Percentiles rank a stretch among this genome's conserved stretches.
These are phyloP conservation scores for Crotalus helleri DNA, from an alignment of 2,113 vertebrate species.

Conservation along the genomic window DNA sequence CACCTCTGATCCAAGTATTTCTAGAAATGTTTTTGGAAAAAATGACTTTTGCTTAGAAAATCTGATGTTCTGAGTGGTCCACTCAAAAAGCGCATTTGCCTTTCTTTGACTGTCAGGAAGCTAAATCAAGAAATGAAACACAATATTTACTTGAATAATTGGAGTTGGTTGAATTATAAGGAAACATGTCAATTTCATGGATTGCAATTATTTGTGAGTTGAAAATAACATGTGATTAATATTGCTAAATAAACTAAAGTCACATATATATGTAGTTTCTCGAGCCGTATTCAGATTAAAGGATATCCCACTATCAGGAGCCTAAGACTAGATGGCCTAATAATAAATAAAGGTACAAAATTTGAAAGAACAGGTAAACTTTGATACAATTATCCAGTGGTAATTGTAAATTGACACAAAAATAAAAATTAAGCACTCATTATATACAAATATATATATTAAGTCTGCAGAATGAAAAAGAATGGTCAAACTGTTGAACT, in stretches of 20 bases:
- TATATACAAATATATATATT: not conserved
- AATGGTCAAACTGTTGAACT: not conserved
- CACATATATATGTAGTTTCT: conserved; percentile 18
- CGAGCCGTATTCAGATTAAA: conserved; percentile 14
- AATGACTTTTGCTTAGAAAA: not conserved
- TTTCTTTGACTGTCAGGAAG: not conserved
- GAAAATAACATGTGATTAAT: conserved; percentile 13
- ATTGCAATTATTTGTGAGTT: not conserved
- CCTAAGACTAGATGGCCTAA: not conserved
- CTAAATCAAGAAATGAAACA: not conserved
- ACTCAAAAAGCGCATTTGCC: rapidly evolving
- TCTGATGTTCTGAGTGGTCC: not conserved
- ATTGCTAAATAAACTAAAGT: conserved; percentile 7
- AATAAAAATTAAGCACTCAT: not conserved
- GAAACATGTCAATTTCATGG: conserved; percentile 28
- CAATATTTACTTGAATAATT: not conserved
- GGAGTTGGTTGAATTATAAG: conserved; percentile 19
- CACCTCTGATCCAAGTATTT: not conserved
- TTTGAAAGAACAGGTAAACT: conserved; percentile 10
- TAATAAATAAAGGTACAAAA: not conserved
- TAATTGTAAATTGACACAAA: not conserved
- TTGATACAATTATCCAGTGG: not conserved
- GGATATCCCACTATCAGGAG: not conserved
- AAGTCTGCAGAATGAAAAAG: not conserved
- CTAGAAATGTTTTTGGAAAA: not conserved